Conservation (phyloP, 2,888 invertebrate species). For the Ligdia adustata region DNA sequence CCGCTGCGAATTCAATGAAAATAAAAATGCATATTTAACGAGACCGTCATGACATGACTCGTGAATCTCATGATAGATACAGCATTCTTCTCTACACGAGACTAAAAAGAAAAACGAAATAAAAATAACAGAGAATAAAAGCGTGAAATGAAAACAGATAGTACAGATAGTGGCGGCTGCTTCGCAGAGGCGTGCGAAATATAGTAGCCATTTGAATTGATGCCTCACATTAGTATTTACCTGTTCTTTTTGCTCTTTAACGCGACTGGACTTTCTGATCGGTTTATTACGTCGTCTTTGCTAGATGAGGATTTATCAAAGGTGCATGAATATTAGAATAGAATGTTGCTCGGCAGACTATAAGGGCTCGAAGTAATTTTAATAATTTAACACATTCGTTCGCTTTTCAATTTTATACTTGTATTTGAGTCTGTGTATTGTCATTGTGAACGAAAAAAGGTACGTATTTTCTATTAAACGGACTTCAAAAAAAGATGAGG, state of each 20-base stretch:
- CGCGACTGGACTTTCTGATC: slow-evolving; percentile 7
- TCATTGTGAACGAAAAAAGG: no score
- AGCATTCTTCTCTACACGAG: slow-evolving; percentile 2
- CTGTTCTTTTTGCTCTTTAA: slow-evolving; percentile 15
- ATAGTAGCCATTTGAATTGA: slow-evolving; percentile 17
- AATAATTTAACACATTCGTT: no score
- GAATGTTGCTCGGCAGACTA: no score
- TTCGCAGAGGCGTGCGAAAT: slow-evolving; percentile 9
- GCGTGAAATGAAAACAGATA: slow-evolving; percentile 17
- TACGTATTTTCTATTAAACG: no score
- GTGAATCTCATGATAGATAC: slow-evolving; percentile 9
- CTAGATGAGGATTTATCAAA: slow-evolving; percentile 4
- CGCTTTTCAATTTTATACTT: no score
- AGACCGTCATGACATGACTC: slow-evolving; percentile 5
- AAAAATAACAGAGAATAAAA: slow-evolving; percentile 10
- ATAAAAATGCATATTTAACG: slow-evolving; percentile 10
- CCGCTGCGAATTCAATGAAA: neutral
- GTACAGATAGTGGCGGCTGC: neutral
- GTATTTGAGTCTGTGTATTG: no score
- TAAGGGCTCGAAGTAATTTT: no score
- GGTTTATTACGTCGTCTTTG: slow-evolving; percentile 18
- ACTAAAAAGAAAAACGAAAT: neutral
- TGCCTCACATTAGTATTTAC: slow-evolving; percentile 15
- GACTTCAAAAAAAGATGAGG: no score
- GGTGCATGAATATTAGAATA: no score